Evolutionary conservation across 2,888 invertebrate genomes (phyloP).

Genomic region (Pristionchus japonicus): DNA sequence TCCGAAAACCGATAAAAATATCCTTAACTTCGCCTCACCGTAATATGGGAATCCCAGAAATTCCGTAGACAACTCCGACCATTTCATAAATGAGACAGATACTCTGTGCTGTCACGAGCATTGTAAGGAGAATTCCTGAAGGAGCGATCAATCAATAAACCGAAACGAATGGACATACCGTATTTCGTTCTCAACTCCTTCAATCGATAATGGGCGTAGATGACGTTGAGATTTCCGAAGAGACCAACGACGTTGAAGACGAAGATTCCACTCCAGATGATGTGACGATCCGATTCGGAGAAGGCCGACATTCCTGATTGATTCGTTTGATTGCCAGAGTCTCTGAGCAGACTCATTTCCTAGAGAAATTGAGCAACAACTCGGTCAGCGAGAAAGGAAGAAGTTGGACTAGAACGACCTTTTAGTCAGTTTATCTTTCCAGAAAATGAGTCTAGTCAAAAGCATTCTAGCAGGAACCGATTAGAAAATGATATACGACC

Average conservation of each 20-base stretch:
- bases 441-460: no score
- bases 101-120: background rate
- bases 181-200: background rate
- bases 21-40: no score
- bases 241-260: slow-evolving; percentile 13
- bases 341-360: no score
- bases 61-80: slow-evolving; percentile 13
- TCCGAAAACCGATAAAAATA: background rate
- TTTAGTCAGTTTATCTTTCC: no score
- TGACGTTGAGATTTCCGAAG: slow-evolving; percentile 21
- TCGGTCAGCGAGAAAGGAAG: no score
- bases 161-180: background rate
- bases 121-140: slow-evolving; percentile 4
- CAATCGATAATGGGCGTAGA: slow-evolving; percentile 11
- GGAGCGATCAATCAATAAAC: background rate
- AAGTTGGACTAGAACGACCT: no score
- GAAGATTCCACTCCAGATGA: background rate
- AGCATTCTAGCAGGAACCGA: no score
- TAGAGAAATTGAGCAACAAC: no score
- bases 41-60: background rate
- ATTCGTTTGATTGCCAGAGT: no score
- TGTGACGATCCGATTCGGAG: slow-evolving; percentile 1
- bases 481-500: no score
- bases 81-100: background rate
- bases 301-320: background rate